phyloP scores from a whole-genome alignment of 2,113 vertebrate genomes.

The Trematocara zebra region DNA sequence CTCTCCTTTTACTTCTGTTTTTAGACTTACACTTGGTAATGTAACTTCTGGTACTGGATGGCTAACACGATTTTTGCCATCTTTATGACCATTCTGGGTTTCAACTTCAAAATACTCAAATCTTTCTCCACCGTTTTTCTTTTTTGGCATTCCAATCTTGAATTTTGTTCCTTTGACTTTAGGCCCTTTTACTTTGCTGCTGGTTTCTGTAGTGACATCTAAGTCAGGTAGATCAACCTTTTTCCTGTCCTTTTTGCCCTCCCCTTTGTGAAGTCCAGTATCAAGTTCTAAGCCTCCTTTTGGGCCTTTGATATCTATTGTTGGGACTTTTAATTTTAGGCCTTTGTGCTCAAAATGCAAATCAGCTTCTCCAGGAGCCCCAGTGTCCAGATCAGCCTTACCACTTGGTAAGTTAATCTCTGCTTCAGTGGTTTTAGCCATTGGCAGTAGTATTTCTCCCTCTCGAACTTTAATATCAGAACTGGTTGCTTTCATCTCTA shows the following conservation, averaged over 20 bases:
- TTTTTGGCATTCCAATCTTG: slow-evolving; percentile 67
- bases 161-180: slow-evolving; percentile 68
- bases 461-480: slow-evolving; percentile 39
- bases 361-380: not conserved
- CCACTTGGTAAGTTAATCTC: not conserved
- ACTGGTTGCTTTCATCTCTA: slow-evolving; percentile 21
- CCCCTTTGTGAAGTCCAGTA: slow-evolving; percentile 34
- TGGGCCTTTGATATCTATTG: slow-evolving; percentile 50
- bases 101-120: not conserved
- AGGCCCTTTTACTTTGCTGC: slow-evolving; percentile 42
- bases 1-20: not conserved
- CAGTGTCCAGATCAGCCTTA: slow-evolving; percentile 48
- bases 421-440: not conserved
- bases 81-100: slow-evolving; percentile 16
- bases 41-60: not conserved
- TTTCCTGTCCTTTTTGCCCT: slow-evolving; percentile 32
- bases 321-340: slow-evolving; percentile 56
- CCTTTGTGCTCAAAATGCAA: slow-evolving; percentile 23
- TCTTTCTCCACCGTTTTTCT: slow-evolving; percentile 35
- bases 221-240: slow-evolving; percentile 54
- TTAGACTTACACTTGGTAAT: slow-evolving; percentile 9
- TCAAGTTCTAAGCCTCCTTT: slow-evolving; percentile 54
- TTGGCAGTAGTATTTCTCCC: slow-evolving; percentile 27
- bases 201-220: not conserved
- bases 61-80: not conserved